Conservation (phyloP, 2,888 invertebrate species). For the Clusia tigrina region DNA sequence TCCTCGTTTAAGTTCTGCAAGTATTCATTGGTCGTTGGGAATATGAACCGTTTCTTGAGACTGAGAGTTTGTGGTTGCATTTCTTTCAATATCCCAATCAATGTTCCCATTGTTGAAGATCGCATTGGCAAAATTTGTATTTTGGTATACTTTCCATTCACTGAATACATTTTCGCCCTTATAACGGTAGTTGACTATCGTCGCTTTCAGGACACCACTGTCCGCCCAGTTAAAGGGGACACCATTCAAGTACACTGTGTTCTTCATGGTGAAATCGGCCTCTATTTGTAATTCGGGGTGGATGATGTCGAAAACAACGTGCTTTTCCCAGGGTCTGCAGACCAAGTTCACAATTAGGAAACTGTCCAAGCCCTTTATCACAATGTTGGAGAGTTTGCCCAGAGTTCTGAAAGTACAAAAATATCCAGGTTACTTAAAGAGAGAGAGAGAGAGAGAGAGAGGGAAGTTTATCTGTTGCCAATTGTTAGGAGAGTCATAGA, state of each 20-base stretch:
- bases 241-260: conserved; percentile 27
- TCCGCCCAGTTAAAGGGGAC: conserved; percentile 23
- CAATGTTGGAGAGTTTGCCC: conserved; percentile 35
- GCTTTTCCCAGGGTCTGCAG: conserved; percentile 28
- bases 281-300: conserved; percentile 34
- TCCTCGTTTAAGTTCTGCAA: too few species aligned
- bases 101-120: conserved; percentile 42
- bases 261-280: conserved; percentile 29
- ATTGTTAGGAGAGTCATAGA: too few species aligned
- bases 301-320: conserved; percentile 33
- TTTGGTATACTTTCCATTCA: conserved; percentile 37
- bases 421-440: background rate
- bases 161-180: too few species aligned
- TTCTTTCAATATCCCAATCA: conserved; percentile 43
- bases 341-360: conserved; percentile 27
- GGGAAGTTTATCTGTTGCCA: too few species aligned
- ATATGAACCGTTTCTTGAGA: too few species aligned
- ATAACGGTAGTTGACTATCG: conserved; percentile 15
- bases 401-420: conserved; percentile 25
- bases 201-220: conserved; percentile 28
- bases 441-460: too few species aligned
- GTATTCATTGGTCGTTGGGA: too few species aligned
- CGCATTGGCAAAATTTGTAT: conserved; percentile 39
- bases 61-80: too few species aligned
- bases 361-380: conserved; percentile 34